phyloP scores from a whole-genome alignment of 2,113 vertebrate genomes.

The Callipepla squamata region DNA sequence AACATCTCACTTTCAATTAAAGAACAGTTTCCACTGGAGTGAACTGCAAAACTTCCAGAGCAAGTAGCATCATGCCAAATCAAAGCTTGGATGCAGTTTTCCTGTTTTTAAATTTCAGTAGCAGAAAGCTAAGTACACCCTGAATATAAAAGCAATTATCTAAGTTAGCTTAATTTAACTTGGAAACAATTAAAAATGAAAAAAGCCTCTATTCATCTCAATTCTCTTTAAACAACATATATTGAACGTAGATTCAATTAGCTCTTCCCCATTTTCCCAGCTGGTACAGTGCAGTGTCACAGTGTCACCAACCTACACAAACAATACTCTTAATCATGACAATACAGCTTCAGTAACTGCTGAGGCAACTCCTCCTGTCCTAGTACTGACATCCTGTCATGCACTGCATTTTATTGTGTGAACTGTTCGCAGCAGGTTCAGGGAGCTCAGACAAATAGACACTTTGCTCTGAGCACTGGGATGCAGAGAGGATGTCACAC shows the following conservation, averaged over 20 bases:
- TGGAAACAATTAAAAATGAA: not conserved
- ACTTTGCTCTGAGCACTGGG: not conserved
- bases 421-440: not conserved
- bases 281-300: not conserved
- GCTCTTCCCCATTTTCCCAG: not conserved
- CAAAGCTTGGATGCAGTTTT: not conserved
- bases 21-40: not conserved
- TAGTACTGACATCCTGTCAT: not conserved
- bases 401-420: fast-evolving
- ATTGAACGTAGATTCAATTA: not conserved
- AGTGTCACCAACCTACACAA: not conserved
- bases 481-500: fast-evolving
- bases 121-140: not conserved
- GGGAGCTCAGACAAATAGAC: not conserved
- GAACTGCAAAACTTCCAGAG: not conserved
- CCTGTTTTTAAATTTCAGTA: not conserved
- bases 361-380: not conserved
- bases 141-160: not conserved
- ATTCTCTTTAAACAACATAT: not conserved
- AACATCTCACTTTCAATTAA: not conserved
- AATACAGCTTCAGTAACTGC: not conserved
- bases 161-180: not conserved
- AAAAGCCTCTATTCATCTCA: not conserved
- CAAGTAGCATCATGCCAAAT: not conserved
- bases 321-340: not conserved